phyloP scores from a whole-genome alignment of 2,888 invertebrate species.

The Apotomis capreana region DNA sequence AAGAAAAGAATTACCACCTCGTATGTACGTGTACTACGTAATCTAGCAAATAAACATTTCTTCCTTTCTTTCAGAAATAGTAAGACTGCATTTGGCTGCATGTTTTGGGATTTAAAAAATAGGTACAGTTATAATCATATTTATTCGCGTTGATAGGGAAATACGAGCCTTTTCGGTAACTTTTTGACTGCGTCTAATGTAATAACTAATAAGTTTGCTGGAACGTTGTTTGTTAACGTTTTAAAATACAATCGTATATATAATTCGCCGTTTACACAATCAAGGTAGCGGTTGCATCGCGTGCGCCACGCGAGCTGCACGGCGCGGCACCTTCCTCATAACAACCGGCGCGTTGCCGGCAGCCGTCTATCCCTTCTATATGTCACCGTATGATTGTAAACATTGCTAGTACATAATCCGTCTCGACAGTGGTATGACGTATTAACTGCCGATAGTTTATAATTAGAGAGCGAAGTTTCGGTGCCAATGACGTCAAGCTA shows the following conservation, averaged over 20 bases:
- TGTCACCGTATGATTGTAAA: background rate
- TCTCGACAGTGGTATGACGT: too few species aligned
- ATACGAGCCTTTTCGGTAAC: background rate
- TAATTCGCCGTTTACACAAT: slow-evolving; percentile 41
- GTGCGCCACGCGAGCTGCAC: slow-evolving; percentile 45
- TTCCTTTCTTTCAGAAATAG: too few species aligned
- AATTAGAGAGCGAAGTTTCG: too few species aligned
- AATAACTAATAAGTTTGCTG: slow-evolving; percentile 19
- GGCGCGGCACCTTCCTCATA: slow-evolving; percentile 40
- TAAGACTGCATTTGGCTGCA: too few species aligned
- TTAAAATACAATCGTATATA: slow-evolving; percentile 38
- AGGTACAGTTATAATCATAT: too few species aligned
- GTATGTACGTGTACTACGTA: too few species aligned
- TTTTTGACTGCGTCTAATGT: background rate
- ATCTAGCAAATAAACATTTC: too few species aligned
- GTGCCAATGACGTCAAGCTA: too few species aligned
- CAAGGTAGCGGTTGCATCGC: slow-evolving; percentile 41
- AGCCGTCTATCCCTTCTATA: slow-evolving; percentile 15
- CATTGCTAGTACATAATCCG: too few species aligned
- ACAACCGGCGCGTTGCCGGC: slow-evolving; percentile 43
- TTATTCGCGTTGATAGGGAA: background rate
- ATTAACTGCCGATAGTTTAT: too few species aligned
- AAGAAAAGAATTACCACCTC: too few species aligned
- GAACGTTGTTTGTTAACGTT: slow-evolving; percentile 34
- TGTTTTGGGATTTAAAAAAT: too few species aligned